Evolutionary conservation across 2,888 invertebrate genomes (phyloP), one percentile per base, ranked within the genome.

Genomic region (Eucriotettix oculatus): DNA sequence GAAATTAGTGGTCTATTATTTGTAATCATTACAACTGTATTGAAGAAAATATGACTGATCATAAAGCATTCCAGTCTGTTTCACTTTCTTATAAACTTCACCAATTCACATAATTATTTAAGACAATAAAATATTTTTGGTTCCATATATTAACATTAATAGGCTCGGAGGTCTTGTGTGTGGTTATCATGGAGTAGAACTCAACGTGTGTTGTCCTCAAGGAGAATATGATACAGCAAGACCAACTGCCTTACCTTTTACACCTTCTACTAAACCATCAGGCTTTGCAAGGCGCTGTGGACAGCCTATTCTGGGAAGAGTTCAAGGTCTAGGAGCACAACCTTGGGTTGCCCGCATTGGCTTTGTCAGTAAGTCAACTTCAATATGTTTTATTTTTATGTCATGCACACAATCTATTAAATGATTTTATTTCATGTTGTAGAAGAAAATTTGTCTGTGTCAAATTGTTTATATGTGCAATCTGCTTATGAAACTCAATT

Each of bases 331-430:
- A 10, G 89, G 89, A 1, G 79, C 84, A 0, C 86, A 84, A 70
- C 89, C 89, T 0, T 89, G 87, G 79, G 81, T 86, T 0, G 87
- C 82, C 0, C 77, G 87, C 67, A 78, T 90, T 63, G 88, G 87
- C 43, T 89, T 88, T 68, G 81, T 82, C 68, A 82, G 89, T 88
- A 72, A 78, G 80, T 73, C 9, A 14, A 16, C 54, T 10, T 16
- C 54, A 16, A 54, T 54, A 16, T 48, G 48, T n/a, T 29, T 29
- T 29, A 29, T 29, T 29, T 29, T 29, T 29, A 29, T 29, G 29
- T 29, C 3, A 29, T 2, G 7, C 7, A 7, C 29, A 29, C n/a
- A 29, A 7, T 29, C 29, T 29, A 29, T 29, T n/a, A n/a, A n/a
- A n/a, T n/a, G n/a, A n/a, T n/a, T n/a, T n/a, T 29, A 29, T 29